Percentiles rank a stretch among this genome's conserved stretches.
Conservation (phyloP, 2,113 vertebrate genomes). For the Perccottus glenii region DNA sequence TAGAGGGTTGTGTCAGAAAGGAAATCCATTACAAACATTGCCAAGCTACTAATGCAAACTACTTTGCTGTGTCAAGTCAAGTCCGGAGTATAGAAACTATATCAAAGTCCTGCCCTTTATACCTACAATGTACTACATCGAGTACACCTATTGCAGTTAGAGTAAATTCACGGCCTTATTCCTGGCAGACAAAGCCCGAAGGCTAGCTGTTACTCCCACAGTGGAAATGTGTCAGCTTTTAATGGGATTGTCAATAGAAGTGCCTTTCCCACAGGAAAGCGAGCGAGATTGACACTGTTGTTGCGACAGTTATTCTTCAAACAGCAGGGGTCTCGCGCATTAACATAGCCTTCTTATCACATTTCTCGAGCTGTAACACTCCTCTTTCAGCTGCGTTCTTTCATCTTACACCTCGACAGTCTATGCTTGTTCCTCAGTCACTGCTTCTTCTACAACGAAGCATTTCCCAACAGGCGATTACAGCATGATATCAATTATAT, state of each 20-base stretch:
- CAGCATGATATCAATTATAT: conserved; percentile 17
- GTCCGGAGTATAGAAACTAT: no score
- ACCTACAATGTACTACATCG: conserved; percentile 5
- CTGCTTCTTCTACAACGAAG: not conserved
- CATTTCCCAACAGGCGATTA: not conserved
- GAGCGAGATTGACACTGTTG: conserved; percentile 68
- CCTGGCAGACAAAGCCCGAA: conserved; percentile 57
- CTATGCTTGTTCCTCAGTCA: conserved; percentile 7
- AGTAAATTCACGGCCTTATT: conserved; percentile 50
- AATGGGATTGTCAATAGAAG: conserved; percentile 71
- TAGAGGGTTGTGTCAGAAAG: no score
- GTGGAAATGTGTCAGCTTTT: conserved; percentile 70
- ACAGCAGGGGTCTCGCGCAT: conserved; percentile 46
- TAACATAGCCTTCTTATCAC: conserved; percentile 44
- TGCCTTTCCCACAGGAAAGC: conserved; percentile 58
- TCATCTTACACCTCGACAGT: conserved; percentile 4
- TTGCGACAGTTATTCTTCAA: conserved; percentile 52
- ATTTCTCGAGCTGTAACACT: not conserved
- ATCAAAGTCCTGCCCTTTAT: no score
- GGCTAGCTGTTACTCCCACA: conserved; percentile 63
- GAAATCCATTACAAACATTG: no score
- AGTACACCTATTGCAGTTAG: conserved; percentile 45
- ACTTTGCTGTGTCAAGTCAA: no score
- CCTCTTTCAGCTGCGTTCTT: conserved; percentile 2
- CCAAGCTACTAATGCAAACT: no score